Percentiles rank a stretch among this genome's conserved stretches.
These are phyloP conservation scores for Sigmodon hispidus DNA, from an alignment of 2,113 vertebrate genomes.

Conservation along the genomic window DNA sequence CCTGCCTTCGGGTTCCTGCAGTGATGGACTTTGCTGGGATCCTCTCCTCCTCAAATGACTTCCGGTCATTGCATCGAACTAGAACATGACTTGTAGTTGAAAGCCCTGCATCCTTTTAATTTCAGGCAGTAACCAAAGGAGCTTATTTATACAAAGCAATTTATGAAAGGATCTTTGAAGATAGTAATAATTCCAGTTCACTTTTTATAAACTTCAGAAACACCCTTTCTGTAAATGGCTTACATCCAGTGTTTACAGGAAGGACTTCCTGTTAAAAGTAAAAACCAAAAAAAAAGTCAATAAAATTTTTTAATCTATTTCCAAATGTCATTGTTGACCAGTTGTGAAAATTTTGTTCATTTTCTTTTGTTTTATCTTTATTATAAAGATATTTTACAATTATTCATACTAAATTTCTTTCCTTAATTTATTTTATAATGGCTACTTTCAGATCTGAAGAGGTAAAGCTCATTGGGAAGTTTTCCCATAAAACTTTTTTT, in stretches of 20 bases:
- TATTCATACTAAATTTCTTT: conserved; percentile 6
- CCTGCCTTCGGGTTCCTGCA: background rate
- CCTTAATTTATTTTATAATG: conserved; percentile 2
- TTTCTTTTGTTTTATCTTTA: conserved; percentile 54
- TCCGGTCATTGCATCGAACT: background rate
- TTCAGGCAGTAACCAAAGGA: conserved; percentile 1
- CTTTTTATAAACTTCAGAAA: conserved; percentile 47
- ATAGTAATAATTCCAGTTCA: conserved; percentile 28
- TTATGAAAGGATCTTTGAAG: conserved; percentile 50
- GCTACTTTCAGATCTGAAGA: conserved; percentile 8
- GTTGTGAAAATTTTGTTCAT: conserved; percentile 45
- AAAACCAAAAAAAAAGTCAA: conserved; percentile 51
- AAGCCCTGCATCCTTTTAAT: background rate
- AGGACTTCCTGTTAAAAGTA: conserved; percentile 52
- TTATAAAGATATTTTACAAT: conserved; percentile 4
- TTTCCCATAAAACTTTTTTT: background rate
- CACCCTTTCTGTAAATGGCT: conserved; percentile 46
- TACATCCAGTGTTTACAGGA: conserved; percentile 52
- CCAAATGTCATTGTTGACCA: conserved; percentile 47
- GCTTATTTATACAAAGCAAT: conserved; percentile 7
- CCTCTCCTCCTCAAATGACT: background rate
- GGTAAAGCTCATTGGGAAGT: conserved; percentile 28
- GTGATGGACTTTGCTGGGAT: background rate
- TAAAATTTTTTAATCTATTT: conserved; percentile 41
- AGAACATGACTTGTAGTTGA: background rate